Base-by-base conservation (phyloP, 1,140 invertebrate species). In the Vanessa atalanta region DNA sequence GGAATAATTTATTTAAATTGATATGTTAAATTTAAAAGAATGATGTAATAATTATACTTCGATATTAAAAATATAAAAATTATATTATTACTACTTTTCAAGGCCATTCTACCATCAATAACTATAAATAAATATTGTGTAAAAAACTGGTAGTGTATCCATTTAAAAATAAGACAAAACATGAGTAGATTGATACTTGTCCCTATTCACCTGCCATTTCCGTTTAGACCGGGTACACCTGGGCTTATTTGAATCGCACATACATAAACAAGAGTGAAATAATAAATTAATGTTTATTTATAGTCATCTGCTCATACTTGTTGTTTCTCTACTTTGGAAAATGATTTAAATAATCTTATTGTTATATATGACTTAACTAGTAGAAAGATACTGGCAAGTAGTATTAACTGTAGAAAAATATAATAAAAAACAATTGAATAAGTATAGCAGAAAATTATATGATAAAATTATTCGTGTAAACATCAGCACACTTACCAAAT, bases 201-300 rank as follows among this genome's bases (percentile, higher is more conserved):
- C 51, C 65, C 50, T 51, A 76, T 69, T 76, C 75, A 76, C 50
- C 69, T 69, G 75, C 65, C 70, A 63, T 76, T 76, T 76, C 75
- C 75, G 70, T 65, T 60, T 50, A 53, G 15, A 16, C 15, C 11
- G 43, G 11, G n/a, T 67, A 43, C 65, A 67, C 65, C 65, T 67
- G 51, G 50, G 65, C 16, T 57, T n/a, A 55, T 16, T 16, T 7
- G 16, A 50, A 50, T 43, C 37, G 37, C 37, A 43, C 50, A 16
- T 15, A 13, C 48, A 16, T n/a, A n/a, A 16, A 13, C 3, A 15
- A 15, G 50, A 53, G n/a, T 20, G 2, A n/a, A 53, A 53, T n/a
- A 53, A 53, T n/a, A 16, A 53, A 53, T n/a, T 5, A 53, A 15
- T 50, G 12, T 50, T 48, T 16, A 53, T 53, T 53, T 53, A 20